Conservation (phyloP, 2,888 invertebrate genomes). For the Plagodis pulveraria region DNA sequence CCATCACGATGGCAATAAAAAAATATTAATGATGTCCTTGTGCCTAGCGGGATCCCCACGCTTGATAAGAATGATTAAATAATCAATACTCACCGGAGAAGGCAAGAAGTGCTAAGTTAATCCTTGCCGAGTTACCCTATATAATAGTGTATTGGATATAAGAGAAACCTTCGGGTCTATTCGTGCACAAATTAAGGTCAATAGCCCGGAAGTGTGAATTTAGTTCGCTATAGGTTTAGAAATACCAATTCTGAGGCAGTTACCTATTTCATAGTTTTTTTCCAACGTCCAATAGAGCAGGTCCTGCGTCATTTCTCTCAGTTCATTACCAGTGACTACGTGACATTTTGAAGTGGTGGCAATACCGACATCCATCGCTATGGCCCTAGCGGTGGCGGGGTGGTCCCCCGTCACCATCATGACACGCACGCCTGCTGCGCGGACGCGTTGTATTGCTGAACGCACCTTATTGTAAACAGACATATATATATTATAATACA, state of each 20-base stretch:
- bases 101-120: no score
- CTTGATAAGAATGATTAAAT: no score
- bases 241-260: not conserved
- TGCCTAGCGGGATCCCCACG: no score
- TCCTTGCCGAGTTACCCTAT: no score
- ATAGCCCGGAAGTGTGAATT: no score
- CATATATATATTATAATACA: no score
- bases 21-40: no score
- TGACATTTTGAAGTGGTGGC: conserved; percentile 84
- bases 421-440: conserved; percentile 91
- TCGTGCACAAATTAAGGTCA: no score
- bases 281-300: conserved; percentile 81
- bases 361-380: conserved; percentile 90
- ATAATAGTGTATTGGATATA: no score
- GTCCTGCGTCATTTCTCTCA: conserved; percentile 82
- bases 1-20: no score
- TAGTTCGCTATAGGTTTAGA: not conserved
- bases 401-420: conserved; percentile 95
- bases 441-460: conserved; percentile 87
- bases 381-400: conserved; percentile 91
- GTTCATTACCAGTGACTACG: conserved; percentile 84
- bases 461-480: conserved; percentile 50
- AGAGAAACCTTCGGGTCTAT: no score
- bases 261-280: conserved; percentile 76
- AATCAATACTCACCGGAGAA: no score